Evolutionary conservation across 1,140 invertebrate species (phyloP), one percentile per base, ranked within the genome.

Genomic region (Thaumatotibia leucotreta): DNA sequence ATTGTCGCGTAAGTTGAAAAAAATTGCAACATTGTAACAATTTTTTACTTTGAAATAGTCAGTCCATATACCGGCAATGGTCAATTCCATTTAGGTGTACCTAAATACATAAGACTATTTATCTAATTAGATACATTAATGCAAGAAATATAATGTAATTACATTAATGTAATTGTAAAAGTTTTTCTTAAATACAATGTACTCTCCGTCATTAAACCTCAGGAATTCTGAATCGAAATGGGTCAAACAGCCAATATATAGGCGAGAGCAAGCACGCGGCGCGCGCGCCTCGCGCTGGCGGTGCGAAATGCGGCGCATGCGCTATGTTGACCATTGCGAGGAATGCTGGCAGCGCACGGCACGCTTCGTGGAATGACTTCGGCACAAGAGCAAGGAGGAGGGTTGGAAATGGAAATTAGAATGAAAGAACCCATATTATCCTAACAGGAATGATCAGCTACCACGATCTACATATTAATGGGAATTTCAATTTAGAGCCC

Each of bases 311-410:
- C 23, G 20, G 20, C 22, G 52, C 52, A 14, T n/a, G 72, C 75
- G 75, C 77, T 75, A 35, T 70, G 77, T 76, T 65, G 74, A 31
- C 74, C 75, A 75, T 72, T 49, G 50, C 61, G 52, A 20, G 52
- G 31, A 62, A 49, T 61, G 50, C 68, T 74, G 73, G 68, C 67
- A 75, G 23, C 45, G 35, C 61, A 23, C 61, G 29, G 11, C 10
- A 27, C 35, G 17, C 17, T 69, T 69, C 67, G 50, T 5, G 39
- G 67, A 69, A 69, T 27, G 23, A 17, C 20, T 5, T 8, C 14
- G 50, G 22, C 27, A 20, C 9, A 29, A 69, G 67, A n/a, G 6
- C 52, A 11, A 31, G 29, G 64, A 5, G 27, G 4, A 24, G 49
- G 67, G 5, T 17, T 64, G 54, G 14, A 24, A 20, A 17, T 17